These are phyloP conservation scores for Anastatus disparis DNA, from an alignment of 1,140 invertebrate species.

Conservation along the genomic window DNA sequence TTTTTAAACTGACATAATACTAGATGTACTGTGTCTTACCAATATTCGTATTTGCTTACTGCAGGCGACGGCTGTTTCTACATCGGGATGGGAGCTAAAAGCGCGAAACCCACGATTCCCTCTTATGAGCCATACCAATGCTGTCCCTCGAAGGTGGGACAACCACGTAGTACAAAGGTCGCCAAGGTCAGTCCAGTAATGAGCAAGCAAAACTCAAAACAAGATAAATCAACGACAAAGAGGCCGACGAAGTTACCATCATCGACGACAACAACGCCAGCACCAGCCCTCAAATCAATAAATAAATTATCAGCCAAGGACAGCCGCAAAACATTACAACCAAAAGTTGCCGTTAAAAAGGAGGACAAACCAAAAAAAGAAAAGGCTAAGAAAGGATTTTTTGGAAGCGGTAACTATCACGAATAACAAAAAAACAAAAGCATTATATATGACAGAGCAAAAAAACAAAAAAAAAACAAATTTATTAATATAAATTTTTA, in stretches of 20 bases:
- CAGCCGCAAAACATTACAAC: constrained; percentile 57
- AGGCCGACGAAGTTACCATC: constrained; percentile 41
- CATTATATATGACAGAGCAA: neutral
- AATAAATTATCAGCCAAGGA: constrained; percentile 65
- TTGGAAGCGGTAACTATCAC: constrained; percentile 79
- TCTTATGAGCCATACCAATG: constrained; percentile 89
- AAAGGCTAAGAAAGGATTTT: constrained; percentile 84
- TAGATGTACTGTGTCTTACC: constrained; percentile 59
- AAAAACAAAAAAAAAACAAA: constrained; percentile 19
- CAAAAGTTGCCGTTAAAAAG: constrained; percentile 50
- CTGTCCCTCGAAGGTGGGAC: constrained; percentile 85
- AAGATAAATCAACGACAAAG: constrained; percentile 19
- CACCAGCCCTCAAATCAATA: constrained; percentile 60
- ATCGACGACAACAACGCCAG: constrained; percentile 39
- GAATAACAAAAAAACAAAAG: constrained; percentile 31
- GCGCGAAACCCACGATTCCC: constrained; percentile 76
- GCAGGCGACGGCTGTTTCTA: constrained; percentile 95
- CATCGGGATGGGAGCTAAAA: constrained; percentile 90
- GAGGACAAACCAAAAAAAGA: constrained; percentile 52
- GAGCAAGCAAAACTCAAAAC: constrained; percentile 56
- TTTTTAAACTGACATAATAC: constrained; percentile 8
- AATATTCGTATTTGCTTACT: constrained; percentile 68
- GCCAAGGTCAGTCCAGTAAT: constrained; percentile 71
- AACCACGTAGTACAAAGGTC: constrained; percentile 76
- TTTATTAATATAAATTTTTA: neutral